A percentile compares a stretch with the other conserved stretches of the same genome.
phyloP scores from a whole-genome alignment of 2,113 vertebrate genomes.

The Harpagus bidentatus region DNA sequence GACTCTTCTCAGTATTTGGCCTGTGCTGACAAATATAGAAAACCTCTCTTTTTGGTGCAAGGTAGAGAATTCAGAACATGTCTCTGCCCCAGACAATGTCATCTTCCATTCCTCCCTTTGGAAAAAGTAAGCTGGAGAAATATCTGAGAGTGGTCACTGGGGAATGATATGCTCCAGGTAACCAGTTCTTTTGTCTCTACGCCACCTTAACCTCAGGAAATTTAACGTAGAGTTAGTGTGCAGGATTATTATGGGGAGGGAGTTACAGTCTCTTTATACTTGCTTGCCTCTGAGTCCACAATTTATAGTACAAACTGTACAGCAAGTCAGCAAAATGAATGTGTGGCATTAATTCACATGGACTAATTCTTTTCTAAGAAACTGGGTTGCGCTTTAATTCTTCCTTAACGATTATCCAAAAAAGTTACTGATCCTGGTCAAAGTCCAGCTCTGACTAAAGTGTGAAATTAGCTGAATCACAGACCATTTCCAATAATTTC shows the following conservation, averaged over 20 bases:
- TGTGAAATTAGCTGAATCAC: background rate
- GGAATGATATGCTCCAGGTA: background rate
- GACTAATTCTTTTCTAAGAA: background rate
- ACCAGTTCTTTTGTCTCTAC: background rate
- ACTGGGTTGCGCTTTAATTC: background rate
- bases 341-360: background rate
- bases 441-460: background rate
- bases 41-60: background rate
- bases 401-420: background rate
- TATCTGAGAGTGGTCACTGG: background rate
- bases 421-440: background rate
- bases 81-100: background rate
- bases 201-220: background rate
- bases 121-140: background rate
- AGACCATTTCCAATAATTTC: background rate
- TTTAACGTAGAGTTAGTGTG: fast-evolving
- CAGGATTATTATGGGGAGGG: background rate
- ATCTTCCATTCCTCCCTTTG: background rate
- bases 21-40: background rate
- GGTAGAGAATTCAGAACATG: background rate
- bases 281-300: background rate
- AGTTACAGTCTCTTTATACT: background rate
- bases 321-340: background rate
- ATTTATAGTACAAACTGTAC: background rate
- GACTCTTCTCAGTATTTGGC: background rate